These are phyloP conservation scores for Limnothrissa miodon DNA, from an alignment of 2,113 vertebrate species.

Conservation along the genomic window DNA sequence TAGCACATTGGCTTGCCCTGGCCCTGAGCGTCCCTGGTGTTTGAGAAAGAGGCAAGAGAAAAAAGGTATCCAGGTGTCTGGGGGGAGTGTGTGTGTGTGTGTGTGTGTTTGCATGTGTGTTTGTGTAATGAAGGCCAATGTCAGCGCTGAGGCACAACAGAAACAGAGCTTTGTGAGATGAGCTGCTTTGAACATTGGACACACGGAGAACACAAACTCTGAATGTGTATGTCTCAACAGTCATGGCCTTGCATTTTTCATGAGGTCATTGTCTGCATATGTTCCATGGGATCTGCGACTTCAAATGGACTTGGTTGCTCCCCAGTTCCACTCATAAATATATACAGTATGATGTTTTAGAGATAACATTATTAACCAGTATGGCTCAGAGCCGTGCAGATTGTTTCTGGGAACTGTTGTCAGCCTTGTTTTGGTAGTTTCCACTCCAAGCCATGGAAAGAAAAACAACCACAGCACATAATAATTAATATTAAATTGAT, in stretches of 20 bases:
- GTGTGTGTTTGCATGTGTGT: too few relatives aligned
- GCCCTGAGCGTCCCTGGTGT: too few relatives aligned
- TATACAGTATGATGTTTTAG: conserved; percentile 6
- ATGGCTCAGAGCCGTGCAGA: conserved; percentile 6
- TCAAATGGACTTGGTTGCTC: not conserved
- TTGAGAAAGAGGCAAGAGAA: too few relatives aligned
- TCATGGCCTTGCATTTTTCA: not conserved
- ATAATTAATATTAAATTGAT: conserved; percentile 35
- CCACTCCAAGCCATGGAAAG: conserved; percentile 10
- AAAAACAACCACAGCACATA: conserved; percentile 20
- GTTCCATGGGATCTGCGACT: not conserved
- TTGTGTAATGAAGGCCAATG: too few relatives aligned
- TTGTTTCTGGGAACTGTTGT: conserved; percentile 27
- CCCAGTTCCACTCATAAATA: not conserved
- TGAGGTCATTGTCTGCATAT: not conserved
- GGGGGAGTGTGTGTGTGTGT: too few relatives aligned
- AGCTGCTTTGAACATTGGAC: not conserved
- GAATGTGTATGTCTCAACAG: not conserved
- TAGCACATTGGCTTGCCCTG: too few relatives aligned
- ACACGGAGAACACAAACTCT: not conserved
- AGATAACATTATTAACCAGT: conserved; percentile 31
- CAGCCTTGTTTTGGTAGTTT: conserved; percentile 6
- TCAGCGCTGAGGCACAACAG: too few relatives aligned
- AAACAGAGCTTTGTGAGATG: too few relatives aligned
- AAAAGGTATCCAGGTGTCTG: too few relatives aligned